Evolutionary conservation across 2,113 vertebrate genomes (phyloP).

Genomic region (Hippolais icterina): DNA sequence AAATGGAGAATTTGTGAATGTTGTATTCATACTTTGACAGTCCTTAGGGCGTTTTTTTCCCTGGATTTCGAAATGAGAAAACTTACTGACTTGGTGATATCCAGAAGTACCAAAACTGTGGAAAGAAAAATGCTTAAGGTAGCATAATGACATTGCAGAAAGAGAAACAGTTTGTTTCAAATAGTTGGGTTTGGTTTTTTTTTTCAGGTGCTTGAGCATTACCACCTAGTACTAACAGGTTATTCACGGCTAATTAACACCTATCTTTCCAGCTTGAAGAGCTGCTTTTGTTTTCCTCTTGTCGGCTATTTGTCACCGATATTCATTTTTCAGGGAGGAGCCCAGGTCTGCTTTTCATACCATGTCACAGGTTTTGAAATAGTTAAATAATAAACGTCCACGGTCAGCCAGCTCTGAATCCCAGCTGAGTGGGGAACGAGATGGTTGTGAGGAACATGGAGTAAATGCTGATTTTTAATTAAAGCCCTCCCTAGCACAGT

Average conservation of each 20-base stretch:
- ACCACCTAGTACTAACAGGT: not conserved
- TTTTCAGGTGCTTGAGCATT: not conserved
- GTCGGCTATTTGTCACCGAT: not conserved
- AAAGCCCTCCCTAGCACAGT: not conserved
- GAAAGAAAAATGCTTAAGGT: not conserved
- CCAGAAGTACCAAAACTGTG: not conserved
- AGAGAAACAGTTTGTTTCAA: not conserved
- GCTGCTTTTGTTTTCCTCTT: not conserved
- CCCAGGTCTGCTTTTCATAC: not conserved
- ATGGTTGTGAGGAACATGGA: not conserved
- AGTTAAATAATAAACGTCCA: not conserved
- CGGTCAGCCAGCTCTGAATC: not conserved
- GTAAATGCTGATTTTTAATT: not conserved
- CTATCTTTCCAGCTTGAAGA: not conserved
- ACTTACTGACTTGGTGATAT: not conserved
- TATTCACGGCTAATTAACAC: not conserved
- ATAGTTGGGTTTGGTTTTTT: not conserved
- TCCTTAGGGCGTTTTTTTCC: not conserved
- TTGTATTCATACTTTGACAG: not conserved
- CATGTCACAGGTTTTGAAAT: not conserved
- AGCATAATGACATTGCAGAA: not conserved
- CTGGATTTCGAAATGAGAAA: not conserved
- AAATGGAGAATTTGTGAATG: not conserved
- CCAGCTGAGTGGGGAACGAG: rapidly evolving
- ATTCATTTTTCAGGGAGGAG: not conserved